Evolutionary conservation across 1,140 invertebrate genomes (phyloP).

Genomic region (Zophobas morio): DNA sequence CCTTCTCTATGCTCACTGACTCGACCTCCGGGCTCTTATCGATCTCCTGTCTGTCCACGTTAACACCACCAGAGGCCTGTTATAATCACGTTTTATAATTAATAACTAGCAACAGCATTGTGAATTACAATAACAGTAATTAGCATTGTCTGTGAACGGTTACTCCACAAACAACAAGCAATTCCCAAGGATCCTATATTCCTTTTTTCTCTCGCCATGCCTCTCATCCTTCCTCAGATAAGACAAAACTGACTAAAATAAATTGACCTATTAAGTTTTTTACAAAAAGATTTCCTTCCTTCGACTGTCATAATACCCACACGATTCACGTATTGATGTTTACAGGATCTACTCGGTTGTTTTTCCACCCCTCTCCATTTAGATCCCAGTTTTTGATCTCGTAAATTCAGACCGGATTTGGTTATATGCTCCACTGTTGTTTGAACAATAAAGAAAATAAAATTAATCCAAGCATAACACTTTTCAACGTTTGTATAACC

Average conservation of each 20-base stretch:
- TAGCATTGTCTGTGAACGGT: background rate
- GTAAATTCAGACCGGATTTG: constrained; percentile 22
- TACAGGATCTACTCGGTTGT: background rate
- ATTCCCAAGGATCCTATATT: background rate
- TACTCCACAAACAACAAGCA: background rate
- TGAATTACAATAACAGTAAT: constrained; percentile 27
- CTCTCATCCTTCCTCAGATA: background rate
- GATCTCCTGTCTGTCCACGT: constrained; percentile 39
- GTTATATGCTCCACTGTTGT: constrained; percentile 23
- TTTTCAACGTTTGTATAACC: constrained; percentile 27
- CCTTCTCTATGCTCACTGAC: constrained; percentile 23
- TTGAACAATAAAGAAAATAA: constrained; percentile 38
- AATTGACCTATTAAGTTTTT: constrained; percentile 11
- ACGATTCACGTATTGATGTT: constrained; percentile 1
- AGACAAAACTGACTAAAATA: constrained; percentile 4
- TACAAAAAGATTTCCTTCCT: background rate
- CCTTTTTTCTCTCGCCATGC: background rate
- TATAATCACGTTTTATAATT: constrained; percentile 38
- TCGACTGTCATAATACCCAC: background rate
- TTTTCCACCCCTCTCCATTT: constrained; percentile 17
- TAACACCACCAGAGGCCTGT: constrained; percentile 19
- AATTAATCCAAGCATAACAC: constrained; percentile 37
- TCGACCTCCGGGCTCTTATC: constrained; percentile 38
- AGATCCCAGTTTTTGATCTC: constrained; percentile 19
- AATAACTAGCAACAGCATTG: constrained; percentile 35